Conservation (phyloP, 2,113 vertebrate species). For the Anarhynchus alexandrinus region DNA sequence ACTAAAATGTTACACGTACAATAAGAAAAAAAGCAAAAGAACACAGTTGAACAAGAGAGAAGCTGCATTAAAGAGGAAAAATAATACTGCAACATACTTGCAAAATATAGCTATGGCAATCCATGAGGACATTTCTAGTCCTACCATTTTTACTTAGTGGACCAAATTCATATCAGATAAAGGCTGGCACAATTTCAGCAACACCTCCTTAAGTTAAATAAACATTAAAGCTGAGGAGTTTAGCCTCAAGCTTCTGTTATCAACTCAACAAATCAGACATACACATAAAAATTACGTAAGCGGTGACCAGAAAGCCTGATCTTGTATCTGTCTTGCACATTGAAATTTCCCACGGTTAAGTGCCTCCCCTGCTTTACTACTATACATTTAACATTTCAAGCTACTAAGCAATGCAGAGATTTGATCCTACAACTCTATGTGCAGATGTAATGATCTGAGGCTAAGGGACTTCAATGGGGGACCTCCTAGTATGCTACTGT, state of each 20-base stretch:
- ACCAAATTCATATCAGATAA: background rate
- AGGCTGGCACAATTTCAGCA: background rate
- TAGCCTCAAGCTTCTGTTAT: background rate
- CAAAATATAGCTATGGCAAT: background rate
- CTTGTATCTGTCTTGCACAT: background rate
- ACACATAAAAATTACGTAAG: background rate
- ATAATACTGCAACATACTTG: background rate
- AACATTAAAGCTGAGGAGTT: background rate
- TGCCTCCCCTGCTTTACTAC: background rate
- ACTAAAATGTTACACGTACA: background rate
- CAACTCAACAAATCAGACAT: background rate
- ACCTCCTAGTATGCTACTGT: background rate
- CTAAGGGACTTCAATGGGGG: background rate
- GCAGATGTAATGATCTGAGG: background rate
- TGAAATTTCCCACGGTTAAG: background rate
- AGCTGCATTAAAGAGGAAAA: background rate
- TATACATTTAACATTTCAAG: background rate
- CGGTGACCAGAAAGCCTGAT: background rate
- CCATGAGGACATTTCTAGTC: background rate
- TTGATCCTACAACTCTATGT: background rate
- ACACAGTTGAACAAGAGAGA: background rate
- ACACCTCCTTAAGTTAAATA: background rate
- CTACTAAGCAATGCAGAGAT: background rate
- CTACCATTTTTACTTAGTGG: background rate
- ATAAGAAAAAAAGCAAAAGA: background rate